phyloP scores from a whole-genome alignment of 2,888 invertebrate genomes.

The Ernsta delagoae region DNA sequence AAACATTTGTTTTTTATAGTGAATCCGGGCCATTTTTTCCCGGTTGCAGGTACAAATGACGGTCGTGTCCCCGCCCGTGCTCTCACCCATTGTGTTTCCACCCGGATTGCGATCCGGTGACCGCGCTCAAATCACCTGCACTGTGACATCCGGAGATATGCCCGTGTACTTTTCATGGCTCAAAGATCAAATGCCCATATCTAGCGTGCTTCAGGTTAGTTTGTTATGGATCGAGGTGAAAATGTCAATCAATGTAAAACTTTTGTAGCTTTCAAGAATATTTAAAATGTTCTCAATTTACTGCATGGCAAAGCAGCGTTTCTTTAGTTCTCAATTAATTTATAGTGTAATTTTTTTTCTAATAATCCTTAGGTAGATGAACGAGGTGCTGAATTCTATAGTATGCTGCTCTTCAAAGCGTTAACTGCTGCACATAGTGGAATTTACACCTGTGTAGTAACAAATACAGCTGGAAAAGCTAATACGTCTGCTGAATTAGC shows the following conservation, averaged over 20 bases:
- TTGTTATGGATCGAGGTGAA: not conserved
- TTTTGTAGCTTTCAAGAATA: not conserved
- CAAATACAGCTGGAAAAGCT: slow-evolving; percentile 90
- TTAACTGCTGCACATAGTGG: slow-evolving; percentile 89
- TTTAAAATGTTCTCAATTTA: not conserved
- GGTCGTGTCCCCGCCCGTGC: slow-evolving; percentile 89
- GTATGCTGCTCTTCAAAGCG: slow-evolving; percentile 89
- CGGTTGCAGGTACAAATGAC: slow-evolving; percentile 68
- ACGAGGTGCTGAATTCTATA: slow-evolving; percentile 89
- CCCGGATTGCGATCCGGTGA: slow-evolving; percentile 91
- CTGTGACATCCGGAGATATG: slow-evolving; percentile 90
- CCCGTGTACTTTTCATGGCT: slow-evolving; percentile 88
- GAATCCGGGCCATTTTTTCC: slow-evolving; percentile 5
- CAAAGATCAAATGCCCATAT: slow-evolving; percentile 86
- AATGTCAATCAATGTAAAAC: not conserved
- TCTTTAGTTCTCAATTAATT: not conserved
- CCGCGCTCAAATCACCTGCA: slow-evolving; percentile 92
- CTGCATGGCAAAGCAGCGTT: too few species aligned
- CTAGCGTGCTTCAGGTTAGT: slow-evolving; percentile 86
- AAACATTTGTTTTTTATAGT: slow-evolving; percentile 16
- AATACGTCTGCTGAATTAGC: slow-evolving; percentile 89
- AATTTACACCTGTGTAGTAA: slow-evolving; percentile 89
- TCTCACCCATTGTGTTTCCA: slow-evolving; percentile 93
- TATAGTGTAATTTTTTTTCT: not conserved
- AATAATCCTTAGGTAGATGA: slow-evolving; percentile 82